Conservation (phyloP, 2,797 vertebrate species). For the Phyllotis vaccarum region DNA sequence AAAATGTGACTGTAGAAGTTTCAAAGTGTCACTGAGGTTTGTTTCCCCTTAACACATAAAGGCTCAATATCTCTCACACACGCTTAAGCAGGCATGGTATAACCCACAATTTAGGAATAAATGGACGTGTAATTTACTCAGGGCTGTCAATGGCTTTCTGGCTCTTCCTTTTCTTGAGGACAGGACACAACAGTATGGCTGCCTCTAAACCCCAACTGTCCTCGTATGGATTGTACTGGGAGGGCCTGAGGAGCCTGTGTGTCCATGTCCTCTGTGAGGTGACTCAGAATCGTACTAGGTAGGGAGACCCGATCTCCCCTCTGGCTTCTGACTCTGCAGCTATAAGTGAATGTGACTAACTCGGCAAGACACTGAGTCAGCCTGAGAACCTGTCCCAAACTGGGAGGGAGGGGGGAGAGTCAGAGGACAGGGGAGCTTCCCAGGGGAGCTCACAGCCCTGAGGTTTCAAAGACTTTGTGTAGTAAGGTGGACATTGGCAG, state of each 20-base stretch:
- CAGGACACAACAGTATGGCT: background rate
- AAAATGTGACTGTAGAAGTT: background rate
- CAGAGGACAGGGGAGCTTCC: background rate
- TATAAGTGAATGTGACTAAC: slow-evolving; percentile 81
- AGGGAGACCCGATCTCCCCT: slow-evolving; percentile 68
- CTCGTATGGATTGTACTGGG: background rate
- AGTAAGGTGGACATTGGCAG: background rate
- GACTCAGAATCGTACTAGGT: slow-evolving; percentile 58
- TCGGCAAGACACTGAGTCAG: slow-evolving; percentile 75
- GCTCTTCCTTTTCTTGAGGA: background rate
- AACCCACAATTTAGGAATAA: background rate
- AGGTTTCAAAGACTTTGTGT: background rate
- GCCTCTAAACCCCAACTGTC: background rate
- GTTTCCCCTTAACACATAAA: background rate
- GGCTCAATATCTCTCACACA: background rate
- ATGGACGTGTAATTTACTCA: background rate
- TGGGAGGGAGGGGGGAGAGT: slow-evolving; percentile 12
- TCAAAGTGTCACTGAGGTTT: background rate
- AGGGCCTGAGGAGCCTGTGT: background rate
- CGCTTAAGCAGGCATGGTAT: background rate
- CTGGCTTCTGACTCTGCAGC: slow-evolving; percentile 77
- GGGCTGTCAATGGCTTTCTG: background rate
- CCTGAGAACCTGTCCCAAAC: slow-evolving; percentile 21
- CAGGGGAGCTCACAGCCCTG: background rate
- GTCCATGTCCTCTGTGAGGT: background rate